These are phyloP conservation scores for Ophonus ardosiacus DNA, from an alignment of 2,888 invertebrate genomes.

Conservation along the genomic window DNA sequence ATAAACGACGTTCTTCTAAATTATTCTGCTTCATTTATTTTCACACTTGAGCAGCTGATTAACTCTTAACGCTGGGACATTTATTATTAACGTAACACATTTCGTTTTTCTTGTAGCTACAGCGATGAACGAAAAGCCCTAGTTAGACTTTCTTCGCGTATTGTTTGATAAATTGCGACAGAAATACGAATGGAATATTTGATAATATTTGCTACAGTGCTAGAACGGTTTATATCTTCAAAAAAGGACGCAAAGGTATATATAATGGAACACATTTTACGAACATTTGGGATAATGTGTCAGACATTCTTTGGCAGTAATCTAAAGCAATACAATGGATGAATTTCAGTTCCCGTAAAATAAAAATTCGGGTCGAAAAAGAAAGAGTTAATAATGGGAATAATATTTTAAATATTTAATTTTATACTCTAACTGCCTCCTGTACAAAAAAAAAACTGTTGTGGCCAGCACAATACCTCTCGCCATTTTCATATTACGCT, in stretches of 20 bases:
- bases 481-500: too few relatives aligned
- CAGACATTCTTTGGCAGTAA: not conserved
- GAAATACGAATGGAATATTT: conserved; percentile 34
- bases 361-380: too few relatives aligned
- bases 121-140: conserved; percentile 5
- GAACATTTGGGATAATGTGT: not conserved
- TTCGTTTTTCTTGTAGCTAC: conserved; percentile 40
- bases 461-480: too few relatives aligned
- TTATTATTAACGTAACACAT: conserved; percentile 45
- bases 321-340: not conserved
- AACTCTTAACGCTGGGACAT: conserved; percentile 38
- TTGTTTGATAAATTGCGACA: conserved; percentile 43
- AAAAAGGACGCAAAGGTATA: not conserved
- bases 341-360: not conserved
- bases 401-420: too few relatives aligned
- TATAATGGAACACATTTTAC: conserved; percentile 4
- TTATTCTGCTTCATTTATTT: conserved; percentile 46
- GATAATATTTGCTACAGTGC: conserved; percentile 22
- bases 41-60: conserved; percentile 28
- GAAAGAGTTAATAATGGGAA: too few relatives aligned
- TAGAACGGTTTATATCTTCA: not conserved
- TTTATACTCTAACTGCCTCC: too few relatives aligned
- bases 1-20: conserved; percentile 22
- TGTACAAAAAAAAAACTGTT: too few relatives aligned
- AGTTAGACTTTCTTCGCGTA: conserved; percentile 5